These are phyloP conservation scores for Flexamia atlantica DNA, from an alignment of 2,888 invertebrate species.

Conservation along the genomic window DNA sequence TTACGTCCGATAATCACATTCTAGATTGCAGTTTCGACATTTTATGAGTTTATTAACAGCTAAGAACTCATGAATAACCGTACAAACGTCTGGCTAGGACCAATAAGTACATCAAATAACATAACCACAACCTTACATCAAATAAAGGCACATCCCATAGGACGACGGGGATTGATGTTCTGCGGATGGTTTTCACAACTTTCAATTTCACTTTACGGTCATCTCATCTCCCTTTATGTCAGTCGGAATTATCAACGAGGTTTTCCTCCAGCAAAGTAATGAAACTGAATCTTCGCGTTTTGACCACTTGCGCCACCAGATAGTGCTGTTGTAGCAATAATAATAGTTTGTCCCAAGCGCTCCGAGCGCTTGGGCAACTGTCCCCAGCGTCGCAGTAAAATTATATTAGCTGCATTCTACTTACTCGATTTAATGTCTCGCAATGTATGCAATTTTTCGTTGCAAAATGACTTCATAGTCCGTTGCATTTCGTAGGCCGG, in stretches of 20 bases:
- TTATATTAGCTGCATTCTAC: conserved; percentile 34
- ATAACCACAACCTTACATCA: background rate
- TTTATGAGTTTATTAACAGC: too few relatives aligned
- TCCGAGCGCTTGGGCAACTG: conserved; percentile 1
- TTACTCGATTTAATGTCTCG: conserved; percentile 15
- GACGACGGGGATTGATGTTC: background rate
- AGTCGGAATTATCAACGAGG: background rate
- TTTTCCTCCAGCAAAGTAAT: conserved; percentile 13
- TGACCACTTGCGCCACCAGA: conserved; percentile 22
- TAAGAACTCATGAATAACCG: too few relatives aligned
- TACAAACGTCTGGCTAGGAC: too few relatives aligned
- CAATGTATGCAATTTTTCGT: conserved; percentile 44
- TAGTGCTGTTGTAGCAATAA: conserved; percentile 9
- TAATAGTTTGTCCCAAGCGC: conserved; percentile 4
- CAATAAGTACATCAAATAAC: background rate
- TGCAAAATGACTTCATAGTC: conserved; percentile 28
- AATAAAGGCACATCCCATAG: background rate
- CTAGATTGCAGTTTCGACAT: too few relatives aligned
- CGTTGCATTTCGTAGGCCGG: conserved; percentile 14
- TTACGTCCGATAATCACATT: too few relatives aligned
- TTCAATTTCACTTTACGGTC: conserved; percentile 6
- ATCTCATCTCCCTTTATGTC: conserved; percentile 30
- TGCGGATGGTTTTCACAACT: conserved; percentile 33
- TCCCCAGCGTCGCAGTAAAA: background rate
- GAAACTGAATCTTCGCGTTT: background rate